Base-by-base conservation (phyloP, 2,888 invertebrate species). In the Drosophila meridiana region DNA sequence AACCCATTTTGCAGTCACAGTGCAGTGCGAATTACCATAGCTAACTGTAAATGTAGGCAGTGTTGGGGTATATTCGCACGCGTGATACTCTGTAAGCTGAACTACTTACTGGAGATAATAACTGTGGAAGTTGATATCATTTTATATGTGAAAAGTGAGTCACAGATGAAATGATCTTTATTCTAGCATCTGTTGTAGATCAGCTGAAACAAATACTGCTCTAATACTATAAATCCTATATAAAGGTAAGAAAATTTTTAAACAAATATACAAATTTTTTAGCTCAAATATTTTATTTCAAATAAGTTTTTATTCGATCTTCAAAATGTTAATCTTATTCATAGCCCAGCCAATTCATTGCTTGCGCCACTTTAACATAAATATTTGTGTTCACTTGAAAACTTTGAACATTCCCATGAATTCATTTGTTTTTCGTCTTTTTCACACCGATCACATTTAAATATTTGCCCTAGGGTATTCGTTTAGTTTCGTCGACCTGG, bases 1-100 rank as follows among this genome's bases (percentile, higher is more conserved):
- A 83, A 80, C 73, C 82, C 73, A 80, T 80, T 88, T 83, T 61
- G 67, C 80, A 64, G 65, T 71, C 72, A 52, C 67, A 72, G 65
- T 53, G 62, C 42, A 65, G 61, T 50, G 71, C 58, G 71, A 68
- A 78, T 76, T 80, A 64, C 50, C 72, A 61, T 48, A 30, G 55
- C 45, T 71, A 85, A 86, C 89, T 73, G 89, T 86, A 70, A 80
- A 78, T 20, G 42, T 5, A 7, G 26, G n/a, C 2, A 20, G 13
- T 7, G 7, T 0, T 11, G 43, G 43, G 47, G 26, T n/a, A 28
- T 43, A n/a, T 9, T 5, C 28, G 47, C 34, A 28, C 0, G 2
- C 0, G 2, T 3, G 3, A 73, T 73, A 45, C 76, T 40, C 60
- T 73, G 11, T 3, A 11, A 26, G 4, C 2, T 30, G 28, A 26